Conservation (phyloP, 2,888 invertebrate species). For the Mimas tiliae region DNA sequence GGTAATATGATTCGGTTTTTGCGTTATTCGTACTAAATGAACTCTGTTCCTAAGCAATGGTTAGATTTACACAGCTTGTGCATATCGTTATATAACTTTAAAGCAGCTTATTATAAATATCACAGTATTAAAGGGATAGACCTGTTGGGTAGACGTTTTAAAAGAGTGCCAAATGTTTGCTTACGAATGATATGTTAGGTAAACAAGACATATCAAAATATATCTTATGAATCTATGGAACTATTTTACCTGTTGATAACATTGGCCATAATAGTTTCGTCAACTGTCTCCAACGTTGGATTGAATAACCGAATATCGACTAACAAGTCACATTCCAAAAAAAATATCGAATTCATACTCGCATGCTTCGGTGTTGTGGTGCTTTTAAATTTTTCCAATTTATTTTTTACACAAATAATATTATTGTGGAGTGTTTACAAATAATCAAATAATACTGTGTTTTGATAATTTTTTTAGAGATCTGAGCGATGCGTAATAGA, state of each 20-base stretch:
- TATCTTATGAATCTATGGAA: neutral
- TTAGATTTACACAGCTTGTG: constrained; percentile 1
- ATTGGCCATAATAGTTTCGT: neutral
- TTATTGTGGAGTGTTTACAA: neutral
- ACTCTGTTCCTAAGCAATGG: neutral
- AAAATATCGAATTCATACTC: constrained; percentile 51
- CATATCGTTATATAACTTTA: neutral
- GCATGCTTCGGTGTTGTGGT: constrained; percentile 43
- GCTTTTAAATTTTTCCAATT: constrained; percentile 38
- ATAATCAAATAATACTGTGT: constrained; percentile 30
- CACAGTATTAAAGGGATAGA: constrained; percentile 2
- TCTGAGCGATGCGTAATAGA: constrained; percentile 52
- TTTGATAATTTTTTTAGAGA: constrained; percentile 45
- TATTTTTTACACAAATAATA: neutral
- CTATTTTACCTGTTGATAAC: neutral
- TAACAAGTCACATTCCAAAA: constrained; percentile 54
- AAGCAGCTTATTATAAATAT: constrained; percentile 15
- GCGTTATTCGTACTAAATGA: neutral
- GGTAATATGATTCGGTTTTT: neutral
- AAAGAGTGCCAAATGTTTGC: constrained; percentile 20
- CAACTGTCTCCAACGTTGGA: neutral
- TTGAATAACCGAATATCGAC: neutral
- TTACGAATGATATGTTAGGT: neutral
- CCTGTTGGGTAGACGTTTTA: neutral
- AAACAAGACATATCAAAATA: constrained; percentile 12